Conservation (phyloP, 2,113 vertebrate genomes). For the Cettia cetti region DNA sequence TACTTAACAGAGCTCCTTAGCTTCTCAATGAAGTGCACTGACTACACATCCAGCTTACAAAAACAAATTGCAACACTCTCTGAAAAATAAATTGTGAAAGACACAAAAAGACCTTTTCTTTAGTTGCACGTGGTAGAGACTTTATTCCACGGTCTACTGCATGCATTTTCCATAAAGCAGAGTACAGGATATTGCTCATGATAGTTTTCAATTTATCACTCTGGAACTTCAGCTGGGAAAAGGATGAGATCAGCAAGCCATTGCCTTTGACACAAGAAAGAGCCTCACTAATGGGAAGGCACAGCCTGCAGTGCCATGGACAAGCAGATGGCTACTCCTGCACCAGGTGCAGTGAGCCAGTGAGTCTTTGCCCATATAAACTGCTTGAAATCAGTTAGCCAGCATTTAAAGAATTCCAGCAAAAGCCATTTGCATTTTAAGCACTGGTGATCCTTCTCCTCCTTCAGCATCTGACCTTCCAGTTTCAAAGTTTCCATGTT, state of each 20-base stretch:
- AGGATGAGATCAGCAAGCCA: not conserved
- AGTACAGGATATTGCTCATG: not conserved
- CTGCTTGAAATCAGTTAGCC: not conserved
- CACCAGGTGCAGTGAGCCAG: not conserved
- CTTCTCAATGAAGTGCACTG: not conserved
- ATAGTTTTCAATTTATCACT: not conserved
- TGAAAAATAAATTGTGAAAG: not conserved
- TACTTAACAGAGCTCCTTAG: not conserved
- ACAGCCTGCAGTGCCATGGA: not conserved
- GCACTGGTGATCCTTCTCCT: not conserved
- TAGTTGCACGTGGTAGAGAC: not conserved
- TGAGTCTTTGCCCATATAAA: not conserved
- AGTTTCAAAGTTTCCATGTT: not conserved
- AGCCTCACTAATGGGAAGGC: not conserved
- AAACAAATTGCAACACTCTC: not conserved
- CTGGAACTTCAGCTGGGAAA: not conserved
- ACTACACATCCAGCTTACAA: not conserved
- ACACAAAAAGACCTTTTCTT: conserved; percentile 2
- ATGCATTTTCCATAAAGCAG: not conserved
- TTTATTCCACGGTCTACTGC: conserved; percentile 5
- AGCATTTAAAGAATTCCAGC: not conserved
- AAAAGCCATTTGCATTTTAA: not conserved
- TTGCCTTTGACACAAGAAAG: not conserved
- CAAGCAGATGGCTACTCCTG: not conserved
- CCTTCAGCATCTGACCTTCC: not conserved